These are phyloP conservation scores for silkworm (Bombyx mori) DNA, from an alignment of 1,140 invertebrate genomes.

Conservation along the genomic window DNA sequence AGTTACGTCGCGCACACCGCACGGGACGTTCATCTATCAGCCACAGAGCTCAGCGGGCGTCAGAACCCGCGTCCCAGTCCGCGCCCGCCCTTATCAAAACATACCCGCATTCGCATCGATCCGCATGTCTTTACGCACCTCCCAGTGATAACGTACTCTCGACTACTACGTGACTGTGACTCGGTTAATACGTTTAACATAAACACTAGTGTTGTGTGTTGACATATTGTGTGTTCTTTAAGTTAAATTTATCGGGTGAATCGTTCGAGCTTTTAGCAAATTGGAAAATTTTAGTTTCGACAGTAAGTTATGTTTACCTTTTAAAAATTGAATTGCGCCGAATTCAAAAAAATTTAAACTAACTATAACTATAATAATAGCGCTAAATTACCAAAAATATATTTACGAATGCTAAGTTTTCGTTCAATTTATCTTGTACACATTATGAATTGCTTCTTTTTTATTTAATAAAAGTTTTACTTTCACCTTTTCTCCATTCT, in stretches of 20 bases:
- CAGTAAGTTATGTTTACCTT: constrained; percentile 1
- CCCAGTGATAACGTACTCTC: constrained; percentile 40
- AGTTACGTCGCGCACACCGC: constrained; percentile 50
- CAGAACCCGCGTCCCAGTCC: constrained; percentile 9
- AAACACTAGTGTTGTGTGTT: constrained; percentile 41
- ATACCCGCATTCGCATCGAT: constrained; percentile 53
- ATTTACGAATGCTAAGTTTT: too few species aligned
- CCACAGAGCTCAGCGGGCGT: constrained; percentile 8
- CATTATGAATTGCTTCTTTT: background rate
- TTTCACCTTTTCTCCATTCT: background rate
- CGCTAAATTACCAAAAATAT: too few species aligned
- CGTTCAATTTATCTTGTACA: too few species aligned
- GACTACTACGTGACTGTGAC: constrained; percentile 37
- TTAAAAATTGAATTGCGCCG: too few species aligned
- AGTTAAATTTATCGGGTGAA: constrained; percentile 3
- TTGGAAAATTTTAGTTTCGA: background rate
- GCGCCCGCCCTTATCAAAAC: constrained; percentile 45
- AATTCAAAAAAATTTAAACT: too few species aligned
- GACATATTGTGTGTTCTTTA: constrained; percentile 32
- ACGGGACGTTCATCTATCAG: constrained; percentile 21
- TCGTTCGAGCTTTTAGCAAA: background rate
- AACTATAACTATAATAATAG: too few species aligned
- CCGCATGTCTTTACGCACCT: constrained; percentile 42
- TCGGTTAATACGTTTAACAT: background rate
- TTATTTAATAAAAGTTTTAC: constrained; percentile 1